Evolutionary conservation across 2,888 invertebrate genomes (phyloP).

Genomic region (Ochropleura leucogaster): DNA sequence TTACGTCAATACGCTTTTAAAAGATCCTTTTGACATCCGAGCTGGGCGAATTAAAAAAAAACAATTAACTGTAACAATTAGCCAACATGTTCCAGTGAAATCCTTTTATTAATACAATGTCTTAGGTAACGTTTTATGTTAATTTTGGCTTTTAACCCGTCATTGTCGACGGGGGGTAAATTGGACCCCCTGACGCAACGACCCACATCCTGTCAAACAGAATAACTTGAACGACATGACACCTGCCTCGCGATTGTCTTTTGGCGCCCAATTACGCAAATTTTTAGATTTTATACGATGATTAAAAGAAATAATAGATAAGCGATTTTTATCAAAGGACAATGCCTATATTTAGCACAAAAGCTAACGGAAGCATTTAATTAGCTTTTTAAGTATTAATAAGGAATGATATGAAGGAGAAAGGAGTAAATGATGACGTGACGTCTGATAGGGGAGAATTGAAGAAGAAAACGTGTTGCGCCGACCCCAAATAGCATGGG

Average conservation of each 20-base stretch:
- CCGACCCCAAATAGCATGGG: no score
- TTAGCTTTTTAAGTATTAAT: not conserved
- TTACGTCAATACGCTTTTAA: slow-evolving; percentile 16
- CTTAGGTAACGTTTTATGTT: slow-evolving; percentile 24
- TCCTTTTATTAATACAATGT: slow-evolving; percentile 10
- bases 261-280: slow-evolving; percentile 45
- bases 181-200: slow-evolving; percentile 53
- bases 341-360: slow-evolving; percentile 28
- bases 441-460: no score
- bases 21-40: slow-evolving; percentile 29
- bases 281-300: not conserved
- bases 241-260: slow-evolving; percentile 42
- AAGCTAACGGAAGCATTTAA: slow-evolving; percentile 5
- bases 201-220: slow-evolving; percentile 1
- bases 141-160: slow-evolving; percentile 53
- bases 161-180: slow-evolving; percentile 52
- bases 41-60: slow-evolving; percentile 19
- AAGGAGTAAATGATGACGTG: no score
- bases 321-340: slow-evolving; percentile 8
- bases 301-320: not conserved
- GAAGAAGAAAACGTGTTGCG: no score
- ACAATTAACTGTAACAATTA: slow-evolving; percentile 38
- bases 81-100: slow-evolving; percentile 7
- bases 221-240: slow-evolving; percentile 36
- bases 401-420: no score